phyloP scores from a whole-genome alignment of 2,888 invertebrate genomes.

The Ennomos erosarius region DNA sequence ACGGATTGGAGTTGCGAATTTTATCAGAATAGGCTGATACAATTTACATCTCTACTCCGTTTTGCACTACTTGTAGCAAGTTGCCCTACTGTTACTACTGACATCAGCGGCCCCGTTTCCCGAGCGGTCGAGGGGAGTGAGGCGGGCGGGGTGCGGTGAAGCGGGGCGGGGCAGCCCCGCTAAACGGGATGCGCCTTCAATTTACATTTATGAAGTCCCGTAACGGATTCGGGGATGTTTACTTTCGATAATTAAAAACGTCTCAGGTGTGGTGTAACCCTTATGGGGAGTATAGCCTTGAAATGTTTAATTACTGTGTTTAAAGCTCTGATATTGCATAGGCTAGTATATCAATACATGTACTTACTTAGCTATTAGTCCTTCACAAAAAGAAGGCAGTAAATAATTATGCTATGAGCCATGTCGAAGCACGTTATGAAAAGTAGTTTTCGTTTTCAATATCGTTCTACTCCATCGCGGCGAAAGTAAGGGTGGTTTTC shows the following conservation, averaged over 20 bases:
- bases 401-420: too few relatives aligned
- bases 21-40: too few relatives aligned
- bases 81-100: neutral
- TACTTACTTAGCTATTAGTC: too few relatives aligned
- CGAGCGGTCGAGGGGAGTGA: conserved; percentile 8
- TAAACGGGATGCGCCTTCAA: conserved; percentile 82
- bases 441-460: too few relatives aligned
- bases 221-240: conserved; percentile 81
- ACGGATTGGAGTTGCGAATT: too few relatives aligned
- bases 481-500: too few relatives aligned
- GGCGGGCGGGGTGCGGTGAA: conserved; percentile 31
- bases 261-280: conserved; percentile 62
- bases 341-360: too few relatives aligned
- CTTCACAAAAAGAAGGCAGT: too few relatives aligned
- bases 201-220: conserved; percentile 84
- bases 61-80: neutral
- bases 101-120: conserved; percentile 26
- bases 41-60: too few relatives aligned
- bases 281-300: conserved; percentile 26
- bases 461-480: too few relatives aligned
- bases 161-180: conserved; percentile 49
- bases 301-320: conserved; percentile 9
- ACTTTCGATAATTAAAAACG: conserved; percentile 83
- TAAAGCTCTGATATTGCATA: neutral
- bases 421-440: too few relatives aligned